Conservation (phyloP, 2,888 invertebrate genomes). For the Tromatobia lineatoria region DNA sequence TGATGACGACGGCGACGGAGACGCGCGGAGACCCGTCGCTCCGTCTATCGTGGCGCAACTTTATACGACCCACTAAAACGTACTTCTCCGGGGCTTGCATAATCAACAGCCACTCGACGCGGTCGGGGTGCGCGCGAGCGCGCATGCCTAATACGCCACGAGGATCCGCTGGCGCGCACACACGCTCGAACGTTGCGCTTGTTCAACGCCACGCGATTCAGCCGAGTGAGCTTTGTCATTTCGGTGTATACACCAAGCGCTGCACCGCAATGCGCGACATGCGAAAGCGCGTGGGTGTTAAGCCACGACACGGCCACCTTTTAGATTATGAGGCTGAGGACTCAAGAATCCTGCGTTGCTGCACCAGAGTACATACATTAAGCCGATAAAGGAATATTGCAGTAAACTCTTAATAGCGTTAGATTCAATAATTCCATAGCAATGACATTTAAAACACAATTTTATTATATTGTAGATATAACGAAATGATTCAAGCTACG, state of each 20-base stretch:
- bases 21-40: constrained; percentile 56
- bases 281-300: constrained; percentile 62
- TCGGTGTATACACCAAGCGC: constrained; percentile 38
- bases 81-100: constrained; percentile 77
- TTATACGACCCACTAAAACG: constrained; percentile 84
- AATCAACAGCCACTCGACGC: constrained; percentile 73
- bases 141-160: constrained; percentile 51
- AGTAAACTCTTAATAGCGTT: not conserved
- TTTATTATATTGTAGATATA: not conserved
- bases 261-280: constrained; percentile 40
- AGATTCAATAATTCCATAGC: not conserved
- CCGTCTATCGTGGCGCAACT: constrained; percentile 79
- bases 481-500: not conserved
- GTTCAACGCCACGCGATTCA: constrained; percentile 39
- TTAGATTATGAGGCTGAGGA: constrained; percentile 46
- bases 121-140: constrained; percentile 51
- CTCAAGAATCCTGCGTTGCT: constrained; percentile 12
- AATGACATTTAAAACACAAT: not conserved
- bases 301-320: constrained; percentile 52
- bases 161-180: constrained; percentile 52
- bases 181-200: constrained; percentile 36
- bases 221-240: constrained; percentile 58
- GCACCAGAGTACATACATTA: not conserved
- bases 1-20: constrained; percentile 44
- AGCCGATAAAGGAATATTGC: constrained; percentile 6